Base-by-base conservation (phyloP, 2,888 invertebrate genomes). In the Trissolcus japonicus region DNA sequence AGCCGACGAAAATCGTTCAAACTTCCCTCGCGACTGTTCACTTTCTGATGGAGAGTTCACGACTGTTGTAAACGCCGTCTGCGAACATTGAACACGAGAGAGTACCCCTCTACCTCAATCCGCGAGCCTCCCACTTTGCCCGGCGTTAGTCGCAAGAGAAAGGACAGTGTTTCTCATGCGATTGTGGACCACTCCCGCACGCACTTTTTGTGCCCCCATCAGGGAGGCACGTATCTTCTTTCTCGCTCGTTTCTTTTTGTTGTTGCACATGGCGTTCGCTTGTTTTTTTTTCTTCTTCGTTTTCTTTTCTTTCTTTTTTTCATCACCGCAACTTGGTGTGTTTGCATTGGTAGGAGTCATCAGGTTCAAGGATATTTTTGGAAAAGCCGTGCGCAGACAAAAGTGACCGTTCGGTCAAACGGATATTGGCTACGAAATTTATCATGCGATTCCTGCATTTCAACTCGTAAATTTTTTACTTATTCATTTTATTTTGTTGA, bases 91-190 rank as follows among this genome's bases (percentile, higher is more conserved):
- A 82, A 68, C 66, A 79, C 79, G 81, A 81, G 82, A 82, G 69
- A 51, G 53, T 59, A 69, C 76, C 79, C 77, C 80, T 72, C 79
- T 74, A 50, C 76, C 16, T 55, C 59, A 14, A 54, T 66, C 67
- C 63, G 60, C 67, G 50, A 57, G 16, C 79, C 83, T 19, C 81
- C 83, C 74, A 78, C 78, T 77, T 54, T 67, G 54, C 55, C n/a
- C 54, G 54, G 66, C 13, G 50, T 66, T 73, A 68, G 75, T 81
- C 79, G 82, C 79, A 83, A 87, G 87, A 87, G 87, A 87, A 87
- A 87, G 87, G 87, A 80, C 85, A 86, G 87, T 63, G 87, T 84
- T 82, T 85, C 86, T 87, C 87, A 86, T 69, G 40, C 78, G 60
- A 65, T 43, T 50, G 65, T 51, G 67, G 62, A 74, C 67, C 65